Base-by-base conservation (phyloP, 1,140 invertebrate species). In the Penaeus japonicus region DNA sequence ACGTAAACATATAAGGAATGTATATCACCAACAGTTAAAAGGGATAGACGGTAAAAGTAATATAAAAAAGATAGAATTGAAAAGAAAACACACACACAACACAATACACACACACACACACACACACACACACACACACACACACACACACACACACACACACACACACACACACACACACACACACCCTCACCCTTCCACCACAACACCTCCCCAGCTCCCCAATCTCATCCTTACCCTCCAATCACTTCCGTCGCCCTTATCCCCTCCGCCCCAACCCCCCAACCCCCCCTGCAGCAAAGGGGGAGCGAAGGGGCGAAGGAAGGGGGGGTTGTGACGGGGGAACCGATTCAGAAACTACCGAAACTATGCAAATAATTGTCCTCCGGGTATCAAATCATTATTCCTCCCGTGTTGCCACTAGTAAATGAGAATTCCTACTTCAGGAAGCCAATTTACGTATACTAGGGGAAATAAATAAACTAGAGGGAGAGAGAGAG, bases 301-400 rank as follows among this genome's bases (percentile, higher is more conserved):
- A 24, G 53, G n/a, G 30, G 55, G 32, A 39, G 47, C 47, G 20
- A 53, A 24, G 39, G 54, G 57, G 24, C 5, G 5, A n/a, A 24
- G 47, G 53, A 22, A 53, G 12, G 27, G 65, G 35, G 39, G 73
- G 24, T 4, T 7, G 20, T 12, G 27, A 12, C 12, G 53, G 32
- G 55, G 75, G 22, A 32, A 27, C 27, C 20, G 47, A 57, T 17
- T 22, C 30, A 59, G 53, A 59, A 85, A 78, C 65, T 85, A 78
- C 47, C 30, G 84, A 54, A 85, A 85, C 84, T 85, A 85, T 85
- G 84, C 84, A 85, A 85, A 85, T 85, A 85, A 85, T 85, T 85
- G 84, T 85, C 84, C 84, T 85, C 30, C 22, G 84, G 84, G 84
- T 85, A 85, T 78, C 84, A 85, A 79, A 85, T 85, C 84, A 85